These are phyloP conservation scores for Drosophila yooni DNA, from an alignment of 2,888 invertebrate genomes.

Conservation along the genomic window DNA sequence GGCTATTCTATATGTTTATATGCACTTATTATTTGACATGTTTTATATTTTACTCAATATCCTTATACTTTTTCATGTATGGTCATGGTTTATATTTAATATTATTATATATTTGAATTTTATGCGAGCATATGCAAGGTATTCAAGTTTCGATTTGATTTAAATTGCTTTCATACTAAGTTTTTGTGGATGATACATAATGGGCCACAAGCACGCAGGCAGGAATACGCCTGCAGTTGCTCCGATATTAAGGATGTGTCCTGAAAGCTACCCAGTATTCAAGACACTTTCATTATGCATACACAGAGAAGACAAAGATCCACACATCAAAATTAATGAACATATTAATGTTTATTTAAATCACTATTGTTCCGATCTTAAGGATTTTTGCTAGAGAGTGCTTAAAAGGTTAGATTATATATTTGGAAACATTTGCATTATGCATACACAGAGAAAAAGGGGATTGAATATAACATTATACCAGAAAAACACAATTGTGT, in stretches of 20 bases:
- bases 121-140: neutral
- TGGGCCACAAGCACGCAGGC: slow-evolving; percentile 47
- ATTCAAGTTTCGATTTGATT: slow-evolving; percentile 12
- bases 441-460: neutral
- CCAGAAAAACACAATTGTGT: neutral
- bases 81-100: neutral
- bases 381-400: neutral
- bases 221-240: slow-evolving; percentile 25
- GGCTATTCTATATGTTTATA: neutral
- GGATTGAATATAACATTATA: neutral
- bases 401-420: neutral
- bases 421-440: neutral
- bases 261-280: neutral
- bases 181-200: slow-evolving; percentile 25
- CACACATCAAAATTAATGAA: neutral
- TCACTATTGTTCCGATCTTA: neutral
- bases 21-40: neutral
- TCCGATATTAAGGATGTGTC: neutral
- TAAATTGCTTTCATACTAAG: neutral
- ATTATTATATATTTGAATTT: neutral
- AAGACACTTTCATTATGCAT: neutral
- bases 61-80: neutral
- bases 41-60: fast-evolving
- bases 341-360: neutral
- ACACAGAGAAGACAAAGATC: neutral